phyloP scores from a whole-genome alignment of 1,140 invertebrate species.

The Drosophila guanche region DNA sequence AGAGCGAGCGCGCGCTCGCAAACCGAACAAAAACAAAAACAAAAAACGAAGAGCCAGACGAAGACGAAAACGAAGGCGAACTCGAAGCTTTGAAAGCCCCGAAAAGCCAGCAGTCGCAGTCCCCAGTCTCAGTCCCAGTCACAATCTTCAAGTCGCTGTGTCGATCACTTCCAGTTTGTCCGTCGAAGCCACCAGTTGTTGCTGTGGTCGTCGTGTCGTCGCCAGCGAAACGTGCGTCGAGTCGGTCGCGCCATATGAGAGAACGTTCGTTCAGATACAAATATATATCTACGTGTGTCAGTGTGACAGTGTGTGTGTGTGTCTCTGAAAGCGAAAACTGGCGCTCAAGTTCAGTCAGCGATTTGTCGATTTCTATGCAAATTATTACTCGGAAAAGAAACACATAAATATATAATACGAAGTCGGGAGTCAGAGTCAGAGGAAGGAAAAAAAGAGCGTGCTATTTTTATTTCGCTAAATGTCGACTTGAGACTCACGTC shows the following conservation, averaged over 20 bases:
- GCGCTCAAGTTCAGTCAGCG: slow-evolving; percentile 65
- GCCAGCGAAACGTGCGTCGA: background rate
- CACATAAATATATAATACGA: slow-evolving; percentile 18
- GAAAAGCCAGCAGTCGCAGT: slow-evolving; percentile 25
- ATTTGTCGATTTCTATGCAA: slow-evolving; percentile 77
- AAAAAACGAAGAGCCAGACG: slow-evolving; percentile 19
- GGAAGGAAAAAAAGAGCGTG: slow-evolving; percentile 65
- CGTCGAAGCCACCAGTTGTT: slow-evolving; percentile 52
- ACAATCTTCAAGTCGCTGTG: slow-evolving; percentile 63
- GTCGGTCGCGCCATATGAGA: slow-evolving; percentile 17
- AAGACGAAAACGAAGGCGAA: background rate
- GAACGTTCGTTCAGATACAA: slow-evolving; percentile 29
- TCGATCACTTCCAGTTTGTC: slow-evolving; percentile 70
- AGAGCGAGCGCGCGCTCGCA: slow-evolving; percentile 38
- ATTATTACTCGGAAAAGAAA: slow-evolving; percentile 77
- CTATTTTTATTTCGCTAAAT: slow-evolving; percentile 81
- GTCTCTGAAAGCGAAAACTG: slow-evolving; percentile 69
- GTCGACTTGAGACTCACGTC: slow-evolving; percentile 73
- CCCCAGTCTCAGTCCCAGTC: slow-evolving; percentile 49
- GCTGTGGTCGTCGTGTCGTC: slow-evolving; percentile 2
- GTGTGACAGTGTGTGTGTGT: slow-evolving; percentile 28
- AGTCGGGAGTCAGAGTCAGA: slow-evolving; percentile 16
- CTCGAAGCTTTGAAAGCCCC: slow-evolving; percentile 48
- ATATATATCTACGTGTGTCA: slow-evolving; percentile 8
- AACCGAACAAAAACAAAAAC: slow-evolving; percentile 13